These are phyloP conservation scores for Psittacula cyanocephala DNA, from an alignment of 2,113 vertebrate species.

Conservation along the genomic window DNA sequence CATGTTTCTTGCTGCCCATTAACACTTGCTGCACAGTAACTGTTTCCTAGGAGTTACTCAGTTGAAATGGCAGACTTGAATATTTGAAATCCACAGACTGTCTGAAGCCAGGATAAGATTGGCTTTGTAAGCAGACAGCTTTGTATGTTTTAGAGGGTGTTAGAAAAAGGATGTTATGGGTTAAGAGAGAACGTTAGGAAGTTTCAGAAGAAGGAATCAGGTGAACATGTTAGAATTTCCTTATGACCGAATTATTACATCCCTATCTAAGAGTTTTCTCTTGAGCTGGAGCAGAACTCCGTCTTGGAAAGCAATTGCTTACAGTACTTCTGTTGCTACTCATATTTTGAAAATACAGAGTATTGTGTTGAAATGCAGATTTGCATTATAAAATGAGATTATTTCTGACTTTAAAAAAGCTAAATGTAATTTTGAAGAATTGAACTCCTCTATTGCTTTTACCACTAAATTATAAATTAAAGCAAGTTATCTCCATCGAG, in stretches of 20 bases:
- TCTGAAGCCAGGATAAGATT: not conserved
- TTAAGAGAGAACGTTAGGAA: not conserved
- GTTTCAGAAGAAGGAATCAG: not conserved
- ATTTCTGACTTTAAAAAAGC: not conserved
- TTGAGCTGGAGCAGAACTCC: not conserved
- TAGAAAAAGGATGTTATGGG: not conserved
- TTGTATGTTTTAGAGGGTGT: fast-evolving
- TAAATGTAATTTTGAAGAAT: not conserved
- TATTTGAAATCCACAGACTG: not conserved
- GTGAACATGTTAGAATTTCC: not conserved
- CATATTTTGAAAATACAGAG: not conserved
- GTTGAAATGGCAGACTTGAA: not conserved
- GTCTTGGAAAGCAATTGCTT: not conserved
- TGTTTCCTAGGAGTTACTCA: not conserved
- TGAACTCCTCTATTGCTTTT: not conserved
- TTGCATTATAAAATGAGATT: not conserved
- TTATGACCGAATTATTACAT: not conserved
- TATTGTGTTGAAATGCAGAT: not conserved
- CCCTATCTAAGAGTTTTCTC: not conserved
- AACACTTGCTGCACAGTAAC: not conserved
- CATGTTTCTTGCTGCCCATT: not conserved
- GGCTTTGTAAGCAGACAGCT: not conserved
- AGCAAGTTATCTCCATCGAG: not conserved
- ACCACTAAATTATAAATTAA: not conserved
- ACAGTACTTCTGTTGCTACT: not conserved